Evolutionary conservation across 2,888 invertebrate genomes (phyloP), one percentile per base, ranked within the genome.

Genomic region (Drosophila kambysellisi): DNA sequence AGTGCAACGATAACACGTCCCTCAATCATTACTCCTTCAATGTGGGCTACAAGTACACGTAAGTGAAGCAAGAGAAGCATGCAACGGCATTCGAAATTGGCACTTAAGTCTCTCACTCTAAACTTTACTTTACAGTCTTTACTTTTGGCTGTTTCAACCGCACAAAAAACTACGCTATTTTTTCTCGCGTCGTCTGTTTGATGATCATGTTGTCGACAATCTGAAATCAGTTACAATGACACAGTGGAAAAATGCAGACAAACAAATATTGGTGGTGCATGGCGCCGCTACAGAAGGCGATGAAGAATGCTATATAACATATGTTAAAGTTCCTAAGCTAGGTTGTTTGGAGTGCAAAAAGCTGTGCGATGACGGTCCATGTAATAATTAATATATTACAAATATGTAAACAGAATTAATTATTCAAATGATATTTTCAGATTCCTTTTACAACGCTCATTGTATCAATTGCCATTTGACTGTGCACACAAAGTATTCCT

Each of bases 391-490:
- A 30, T 4, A 2, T 3, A 3, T 25, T 33, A 4, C 1, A 17
- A 8, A 20, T 17, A 6, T 9, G 15, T 43, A 11, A 57, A 39
- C n/a, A 7, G 9, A 12, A 9, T 1, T 3, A 0, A 9, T 37
- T n/a, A 3, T 30, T 30, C 7, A 33, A 30, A 15, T 58, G 0
- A 6, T 39, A 60, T 66, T 65, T 78, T 92, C 92, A 93, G 94
- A 94, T 89, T 93, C 94, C 72, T 95, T 95, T 83, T 95, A 95
- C 84, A 95, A 96, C 60, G 95, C 95, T 90, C 94, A 96, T 82
- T 99, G 99, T 92, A 94, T 97, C 67, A 96, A 96, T 91, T 98
- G 99, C 92, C 97, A 98, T 91, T 96, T 98, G 83, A 97, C 98
- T 54, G 95, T 98, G 78, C 98, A 99, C 93, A 97, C 98, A 82